These are phyloP conservation scores for Cherax quadricarinatus DNA, from an alignment of 1,140 invertebrate genomes.

Conservation along the genomic window DNA sequence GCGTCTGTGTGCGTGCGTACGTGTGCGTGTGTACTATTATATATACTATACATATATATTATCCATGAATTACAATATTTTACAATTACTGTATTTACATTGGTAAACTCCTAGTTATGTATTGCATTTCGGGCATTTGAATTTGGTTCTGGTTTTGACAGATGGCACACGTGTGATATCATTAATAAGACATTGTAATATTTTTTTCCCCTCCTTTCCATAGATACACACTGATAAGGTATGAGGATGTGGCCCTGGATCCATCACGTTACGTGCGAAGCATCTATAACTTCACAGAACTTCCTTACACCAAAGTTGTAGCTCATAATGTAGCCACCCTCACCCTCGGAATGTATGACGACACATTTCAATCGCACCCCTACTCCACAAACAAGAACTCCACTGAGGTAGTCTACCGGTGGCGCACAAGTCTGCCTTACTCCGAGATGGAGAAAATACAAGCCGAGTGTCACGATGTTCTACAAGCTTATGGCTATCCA, in stretches of 20 bases:
- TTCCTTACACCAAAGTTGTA: constrained; percentile 29
- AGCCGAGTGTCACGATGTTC: constrained; percentile 26
- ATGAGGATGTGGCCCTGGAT: constrained; percentile 39
- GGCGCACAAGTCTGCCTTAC: constrained; percentile 21
- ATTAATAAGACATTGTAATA: too few relatives aligned
- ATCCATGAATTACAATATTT: too few relatives aligned
- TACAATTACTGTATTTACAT: too few relatives aligned
- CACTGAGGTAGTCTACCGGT: constrained; percentile 3
- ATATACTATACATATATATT: too few relatives aligned
- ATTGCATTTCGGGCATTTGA: too few relatives aligned
- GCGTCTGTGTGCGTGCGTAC: too few relatives aligned
- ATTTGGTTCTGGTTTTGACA: too few relatives aligned
- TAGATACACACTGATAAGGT: constrained; percentile 49
- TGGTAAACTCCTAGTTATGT: too few relatives aligned
- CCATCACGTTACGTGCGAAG: background rate
- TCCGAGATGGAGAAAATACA: constrained; percentile 34
- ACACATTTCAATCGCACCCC: background rate
- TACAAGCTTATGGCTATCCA: constrained; percentile 41
- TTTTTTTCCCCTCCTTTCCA: too few relatives aligned
- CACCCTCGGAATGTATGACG: background rate
- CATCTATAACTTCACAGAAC: constrained; percentile 35
- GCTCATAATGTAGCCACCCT: background rate
- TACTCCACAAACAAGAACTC: constrained; percentile 42
- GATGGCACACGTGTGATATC: too few relatives aligned
- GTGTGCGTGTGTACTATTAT: too few relatives aligned